phyloP scores from a whole-genome alignment of 2,888 invertebrate species.

The Notodonta ziczac region DNA sequence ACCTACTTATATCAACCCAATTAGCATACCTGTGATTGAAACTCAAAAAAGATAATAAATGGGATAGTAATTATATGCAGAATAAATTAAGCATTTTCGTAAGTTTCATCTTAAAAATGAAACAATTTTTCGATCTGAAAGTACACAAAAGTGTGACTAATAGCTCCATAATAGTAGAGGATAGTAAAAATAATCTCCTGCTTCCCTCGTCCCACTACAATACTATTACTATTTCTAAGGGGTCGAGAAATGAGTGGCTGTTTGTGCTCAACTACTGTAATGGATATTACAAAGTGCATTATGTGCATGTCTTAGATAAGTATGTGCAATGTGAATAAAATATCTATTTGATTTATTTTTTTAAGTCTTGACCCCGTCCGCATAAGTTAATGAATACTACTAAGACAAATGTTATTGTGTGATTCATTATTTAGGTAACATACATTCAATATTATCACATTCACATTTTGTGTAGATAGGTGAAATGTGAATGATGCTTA shows the following conservation, averaged over 20 bases:
- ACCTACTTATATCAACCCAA: conserved; percentile 2
- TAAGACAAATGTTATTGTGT: too few relatives aligned
- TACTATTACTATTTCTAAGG: not conserved
- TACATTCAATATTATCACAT: not conserved
- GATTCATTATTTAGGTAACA: not conserved
- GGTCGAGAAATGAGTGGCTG: not conserved
- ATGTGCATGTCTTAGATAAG: not conserved
- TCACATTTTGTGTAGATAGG: conserved; percentile 6
- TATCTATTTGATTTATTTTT: not conserved
- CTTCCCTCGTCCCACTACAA: not conserved
- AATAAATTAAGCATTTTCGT: conserved; percentile 22
- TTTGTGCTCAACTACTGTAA: not conserved
- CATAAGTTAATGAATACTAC: too few relatives aligned
- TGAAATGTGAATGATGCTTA: conserved; percentile 10
- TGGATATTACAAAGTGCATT: not conserved
- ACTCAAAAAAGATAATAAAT: conserved; percentile 40
- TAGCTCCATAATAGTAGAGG: not conserved
- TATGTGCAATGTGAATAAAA: not conserved
- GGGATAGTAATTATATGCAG: conserved; percentile 24
- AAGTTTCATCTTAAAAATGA: conserved; percentile 45
- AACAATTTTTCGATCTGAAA: conserved; percentile 51
- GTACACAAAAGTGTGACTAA: conserved; percentile 22
- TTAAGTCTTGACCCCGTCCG: too few relatives aligned
- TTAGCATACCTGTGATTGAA: conserved; percentile 44
- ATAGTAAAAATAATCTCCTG: not conserved